Conservation (phyloP, 2,113 vertebrate species). For the Leucosticte australis region DNA sequence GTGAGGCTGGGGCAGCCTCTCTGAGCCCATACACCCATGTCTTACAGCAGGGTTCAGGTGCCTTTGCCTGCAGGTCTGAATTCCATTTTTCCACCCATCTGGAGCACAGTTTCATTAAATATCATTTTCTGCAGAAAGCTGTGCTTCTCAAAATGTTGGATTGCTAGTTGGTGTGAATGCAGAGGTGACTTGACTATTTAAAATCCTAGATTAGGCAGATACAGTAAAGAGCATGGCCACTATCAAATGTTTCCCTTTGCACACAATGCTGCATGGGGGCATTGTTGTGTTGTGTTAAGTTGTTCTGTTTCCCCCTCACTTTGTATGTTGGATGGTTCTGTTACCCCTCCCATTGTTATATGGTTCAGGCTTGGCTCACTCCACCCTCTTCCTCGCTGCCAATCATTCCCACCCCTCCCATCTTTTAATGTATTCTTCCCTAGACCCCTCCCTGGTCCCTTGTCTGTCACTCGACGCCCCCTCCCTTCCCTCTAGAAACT, state of each 20-base stretch:
- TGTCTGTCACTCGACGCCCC: too few relatives aligned
- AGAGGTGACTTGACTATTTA: not conserved
- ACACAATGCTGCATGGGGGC: accelerated
- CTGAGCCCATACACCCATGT: accelerated
- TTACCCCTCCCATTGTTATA: too few relatives aligned
- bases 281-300: too few relatives aligned
- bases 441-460: too few relatives aligned
- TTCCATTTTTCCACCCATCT: not conserved
- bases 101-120: not conserved
- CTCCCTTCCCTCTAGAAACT: too few relatives aligned
- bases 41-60: not conserved
- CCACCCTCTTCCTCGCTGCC: too few relatives aligned
- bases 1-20: not conserved
- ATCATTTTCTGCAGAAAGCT: not conserved
- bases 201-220: not conserved
- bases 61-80: not conserved
- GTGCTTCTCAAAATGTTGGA: not conserved
- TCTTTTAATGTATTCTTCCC: too few relatives aligned
- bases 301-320: too few relatives aligned
- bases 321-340: too few relatives aligned
- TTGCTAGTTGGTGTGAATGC: not conserved
- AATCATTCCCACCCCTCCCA: too few relatives aligned
- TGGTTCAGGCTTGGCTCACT: too few relatives aligned
- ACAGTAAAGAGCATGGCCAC: not conserved
- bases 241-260: not conserved